Conservation (phyloP, 2,113 vertebrate genomes). For the Oncorhynchus masou region DNA sequence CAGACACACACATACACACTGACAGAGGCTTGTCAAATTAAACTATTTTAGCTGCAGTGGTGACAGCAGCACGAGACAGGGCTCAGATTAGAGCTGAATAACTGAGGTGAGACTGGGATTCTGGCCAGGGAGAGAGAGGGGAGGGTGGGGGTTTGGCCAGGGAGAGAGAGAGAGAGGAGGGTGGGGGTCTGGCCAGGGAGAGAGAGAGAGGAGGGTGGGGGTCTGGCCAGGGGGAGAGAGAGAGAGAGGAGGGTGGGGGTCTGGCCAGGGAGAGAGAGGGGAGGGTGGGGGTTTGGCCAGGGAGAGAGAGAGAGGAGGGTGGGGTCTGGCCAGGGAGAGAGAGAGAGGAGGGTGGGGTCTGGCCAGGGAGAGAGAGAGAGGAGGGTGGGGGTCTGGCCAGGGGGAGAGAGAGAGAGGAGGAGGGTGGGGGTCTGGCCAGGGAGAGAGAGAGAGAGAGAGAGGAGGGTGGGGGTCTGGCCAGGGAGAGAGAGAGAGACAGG, state of each 20-base stretch:
- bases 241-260: not conserved
- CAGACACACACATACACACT: constrained; percentile 5
- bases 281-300: not conserved
- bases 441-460: not conserved
- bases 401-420: not conserved
- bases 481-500: not conserved
- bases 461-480: not conserved
- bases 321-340: not conserved
- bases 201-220: not conserved
- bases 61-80: constrained; percentile 51
- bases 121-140: constrained; percentile 32
- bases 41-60: constrained; percentile 54
- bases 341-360: not conserved
- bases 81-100: constrained; percentile 44
- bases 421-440: not conserved
- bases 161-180: not conserved
- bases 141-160: not conserved
- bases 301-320: not conserved
- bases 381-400: not conserved
- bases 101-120: constrained; percentile 45
- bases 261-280: not conserved
- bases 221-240: not conserved
- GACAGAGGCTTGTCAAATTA: constrained; percentile 59
- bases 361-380: not conserved
- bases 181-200: not conserved